Percentiles rank a stretch among this genome's conserved stretches.
phyloP scores from a whole-genome alignment of 2,113 vertebrate species.

The Pardalotus punctatus region DNA sequence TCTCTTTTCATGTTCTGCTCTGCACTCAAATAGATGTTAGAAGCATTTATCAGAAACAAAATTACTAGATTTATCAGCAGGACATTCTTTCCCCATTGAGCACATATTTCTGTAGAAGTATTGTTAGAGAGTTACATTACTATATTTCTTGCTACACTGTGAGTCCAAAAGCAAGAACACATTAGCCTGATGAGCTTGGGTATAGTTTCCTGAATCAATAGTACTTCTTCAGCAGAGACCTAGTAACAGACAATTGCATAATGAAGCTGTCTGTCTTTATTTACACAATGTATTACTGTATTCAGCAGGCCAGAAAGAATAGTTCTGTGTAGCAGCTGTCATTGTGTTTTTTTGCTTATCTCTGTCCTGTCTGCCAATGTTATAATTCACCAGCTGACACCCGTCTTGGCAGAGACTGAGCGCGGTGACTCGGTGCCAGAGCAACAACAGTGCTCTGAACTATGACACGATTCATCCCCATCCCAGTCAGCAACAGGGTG shows the following conservation, averaged over 20 bases:
- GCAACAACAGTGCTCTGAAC: conserved; percentile 70
- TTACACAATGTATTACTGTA: conserved; percentile 79
- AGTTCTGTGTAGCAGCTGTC: conserved; percentile 84
- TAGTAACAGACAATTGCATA: conserved; percentile 77
- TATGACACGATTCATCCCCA: conserved; percentile 73
- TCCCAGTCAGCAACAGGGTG: conserved; percentile 63
- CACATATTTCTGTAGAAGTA: background rate
- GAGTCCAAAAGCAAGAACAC: conserved; percentile 21
- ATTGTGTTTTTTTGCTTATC: conserved; percentile 80
- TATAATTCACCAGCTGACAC: conserved; percentile 83
- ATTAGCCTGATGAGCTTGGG: conserved; percentile 65
- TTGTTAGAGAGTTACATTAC: background rate
- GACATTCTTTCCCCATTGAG: background rate
- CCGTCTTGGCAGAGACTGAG: conserved; percentile 74
- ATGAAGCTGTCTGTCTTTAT: conserved; percentile 84
- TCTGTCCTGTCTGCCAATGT: conserved; percentile 79
- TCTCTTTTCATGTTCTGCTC: background rate
- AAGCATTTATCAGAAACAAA: background rate
- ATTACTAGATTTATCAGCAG: background rate
- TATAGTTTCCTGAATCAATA: conserved; percentile 72
- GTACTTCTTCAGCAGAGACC: conserved; percentile 62
- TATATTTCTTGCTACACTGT: background rate
- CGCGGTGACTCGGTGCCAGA: conserved; percentile 67
- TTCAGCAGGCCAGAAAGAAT: conserved; percentile 80
- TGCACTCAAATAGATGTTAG: background rate